phyloP scores from a whole-genome alignment of 2,888 invertebrate genomes.

The Heliconius cydno region DNA sequence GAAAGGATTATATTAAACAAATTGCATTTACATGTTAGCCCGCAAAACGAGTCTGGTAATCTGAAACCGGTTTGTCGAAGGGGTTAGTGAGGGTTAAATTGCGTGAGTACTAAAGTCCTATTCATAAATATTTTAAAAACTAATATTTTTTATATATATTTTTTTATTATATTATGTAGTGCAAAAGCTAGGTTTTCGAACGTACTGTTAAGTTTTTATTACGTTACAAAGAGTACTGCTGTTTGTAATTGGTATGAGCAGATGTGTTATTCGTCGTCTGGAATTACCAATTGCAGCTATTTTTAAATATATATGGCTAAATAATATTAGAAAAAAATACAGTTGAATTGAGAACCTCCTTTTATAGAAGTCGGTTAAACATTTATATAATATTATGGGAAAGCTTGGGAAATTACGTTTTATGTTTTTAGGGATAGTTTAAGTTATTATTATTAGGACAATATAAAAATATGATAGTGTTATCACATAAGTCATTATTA shows the following conservation, averaged over 20 bases:
- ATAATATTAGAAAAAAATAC: too few species aligned
- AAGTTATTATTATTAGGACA: neutral
- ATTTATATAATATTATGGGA: neutral
- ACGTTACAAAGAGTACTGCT: neutral
- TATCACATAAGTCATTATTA: constrained; percentile 2
- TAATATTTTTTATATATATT: neutral
- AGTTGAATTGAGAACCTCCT: neutral
- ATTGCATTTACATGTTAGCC: constrained; percentile 19
- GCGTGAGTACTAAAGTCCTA: constrained; percentile 6
- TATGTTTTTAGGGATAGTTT: neutral
- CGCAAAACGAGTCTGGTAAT: constrained; percentile 25
- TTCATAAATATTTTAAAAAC: neutral
- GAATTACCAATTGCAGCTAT: neutral
- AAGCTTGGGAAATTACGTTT: neutral
- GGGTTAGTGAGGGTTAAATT: constrained; percentile 22
- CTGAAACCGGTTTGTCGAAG: constrained; percentile 26
- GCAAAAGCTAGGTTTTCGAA: neutral
- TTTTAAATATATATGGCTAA: neutral
- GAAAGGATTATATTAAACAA: constrained; percentile 15
- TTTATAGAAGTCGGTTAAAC: neutral
- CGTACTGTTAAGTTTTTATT: neutral
- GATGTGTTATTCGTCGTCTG: neutral
- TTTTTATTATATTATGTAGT: neutral
- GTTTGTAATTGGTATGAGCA: neutral
- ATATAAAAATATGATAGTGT: neutral